These are phyloP conservation scores for Paraescarpia echinospica DNA, from an alignment of 1,140 invertebrate species.

Conservation along the genomic window DNA sequence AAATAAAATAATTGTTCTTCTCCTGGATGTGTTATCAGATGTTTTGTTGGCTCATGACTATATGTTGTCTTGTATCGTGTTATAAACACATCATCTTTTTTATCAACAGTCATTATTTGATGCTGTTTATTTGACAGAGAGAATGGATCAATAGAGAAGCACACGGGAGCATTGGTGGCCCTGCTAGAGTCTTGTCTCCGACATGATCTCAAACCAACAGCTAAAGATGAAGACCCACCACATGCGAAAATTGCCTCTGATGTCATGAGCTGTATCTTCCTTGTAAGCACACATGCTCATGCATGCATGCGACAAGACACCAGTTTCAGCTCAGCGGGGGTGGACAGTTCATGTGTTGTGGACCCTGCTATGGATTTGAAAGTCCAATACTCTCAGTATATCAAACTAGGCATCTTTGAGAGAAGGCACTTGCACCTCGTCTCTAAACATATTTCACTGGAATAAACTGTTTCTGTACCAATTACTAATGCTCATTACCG, in stretches of 20 bases:
- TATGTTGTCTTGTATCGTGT: too few relatives aligned
- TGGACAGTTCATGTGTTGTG: neutral
- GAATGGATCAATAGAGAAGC: slow-evolving; percentile 81
- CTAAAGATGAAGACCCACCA: slow-evolving; percentile 80
- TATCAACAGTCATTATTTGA: neutral
- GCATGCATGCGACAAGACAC: too few relatives aligned
- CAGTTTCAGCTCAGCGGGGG: neutral
- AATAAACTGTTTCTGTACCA: too few relatives aligned
- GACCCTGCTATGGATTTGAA: neutral
- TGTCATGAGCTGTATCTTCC: slow-evolving; percentile 89
- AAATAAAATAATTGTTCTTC: too few relatives aligned
- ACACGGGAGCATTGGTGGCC: slow-evolving; percentile 78
- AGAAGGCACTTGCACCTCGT: too few relatives aligned
- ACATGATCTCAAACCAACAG: slow-evolving; percentile 79
- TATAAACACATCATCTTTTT: too few relatives aligned
- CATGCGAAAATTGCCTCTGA: slow-evolving; percentile 94
- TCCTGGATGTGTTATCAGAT: too few relatives aligned
- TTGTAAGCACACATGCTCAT: slow-evolving; percentile 65
- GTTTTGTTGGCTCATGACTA: too few relatives aligned
- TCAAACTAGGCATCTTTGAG: too few relatives aligned
- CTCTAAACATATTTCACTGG: too few relatives aligned
- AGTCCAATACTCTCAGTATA: too few relatives aligned
- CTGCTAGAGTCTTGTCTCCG: slow-evolving; percentile 83
- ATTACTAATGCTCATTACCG: too few relatives aligned
- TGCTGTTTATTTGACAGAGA: slow-evolving; percentile 64